Base-by-base conservation (phyloP, 2,888 invertebrate species). In the Saturnia japonica region DNA sequence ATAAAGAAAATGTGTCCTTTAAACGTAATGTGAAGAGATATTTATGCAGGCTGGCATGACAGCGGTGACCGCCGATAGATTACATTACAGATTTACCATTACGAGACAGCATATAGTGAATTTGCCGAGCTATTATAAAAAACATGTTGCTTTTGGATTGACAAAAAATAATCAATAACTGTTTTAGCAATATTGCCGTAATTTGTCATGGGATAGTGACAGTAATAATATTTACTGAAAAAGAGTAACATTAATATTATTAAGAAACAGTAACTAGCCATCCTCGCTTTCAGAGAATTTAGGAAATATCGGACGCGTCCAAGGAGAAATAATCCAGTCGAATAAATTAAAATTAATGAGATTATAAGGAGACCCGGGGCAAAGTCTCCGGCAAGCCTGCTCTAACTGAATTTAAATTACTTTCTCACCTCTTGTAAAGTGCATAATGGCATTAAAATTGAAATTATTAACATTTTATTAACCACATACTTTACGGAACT, bases 321-420 rank as follows among this genome's bases (percentile, higher is more conserved):
- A 78, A 84, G 84, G 80, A 82, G 88, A 89, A 90, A 88, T 91
- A 92, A 92, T 93, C 89, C 85, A 78, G 81, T 82, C 77, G 91
- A 91, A 93, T 93, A 93, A 90, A 91, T 93, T 93, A 89, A 91
- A 91, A 91, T 91, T 91, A 92, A 93, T 92, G 87, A 91, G 93
- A 92, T 93, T 91, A 90, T 72, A 88, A 89, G 88, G 85, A 87
- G 86, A 84, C 85, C 85, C 83, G 81, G 82, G 64, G 85, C 82
- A 83, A 77, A 84, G 84, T 83, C 82, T 82, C 80, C 83, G 77
- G 79, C 81, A 84, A 81, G 83, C 79, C 81, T 78, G 83, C 85
- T 86, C 82, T 87, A 87, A 91, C 89, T 89, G 88, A 92, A 92
- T 91, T 89, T 88, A 86, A 92, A 92, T 92, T 88, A 91, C 88